Percentiles rank a stretch among this genome's conserved stretches.
Conservation (phyloP, 1,140 invertebrate species). For the Plectrocnemia conspersa region DNA sequence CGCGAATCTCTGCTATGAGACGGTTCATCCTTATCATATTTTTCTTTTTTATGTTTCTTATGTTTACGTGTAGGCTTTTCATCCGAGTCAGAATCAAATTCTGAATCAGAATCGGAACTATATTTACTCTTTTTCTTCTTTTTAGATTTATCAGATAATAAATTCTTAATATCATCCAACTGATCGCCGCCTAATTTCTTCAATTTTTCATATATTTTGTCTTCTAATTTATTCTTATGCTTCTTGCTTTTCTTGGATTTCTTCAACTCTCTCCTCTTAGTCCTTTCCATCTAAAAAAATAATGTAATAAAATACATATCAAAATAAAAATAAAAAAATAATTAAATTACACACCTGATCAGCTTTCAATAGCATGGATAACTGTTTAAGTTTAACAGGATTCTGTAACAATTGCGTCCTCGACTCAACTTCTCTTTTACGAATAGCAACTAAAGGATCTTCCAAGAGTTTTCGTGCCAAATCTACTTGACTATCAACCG, state of each 20-base stretch:
- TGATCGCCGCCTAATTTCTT: conserved; percentile 47
- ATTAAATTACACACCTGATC: conserved; percentile 47
- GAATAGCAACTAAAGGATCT: conserved; percentile 83
- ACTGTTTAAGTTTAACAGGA: conserved; percentile 81
- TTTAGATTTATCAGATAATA: conserved; percentile 20
- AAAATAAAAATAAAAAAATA: conserved; percentile 21
- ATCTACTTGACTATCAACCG: conserved; percentile 67
- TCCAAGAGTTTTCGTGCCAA: conserved; percentile 79
- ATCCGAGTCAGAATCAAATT: conserved; percentile 38
- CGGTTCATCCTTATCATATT: not conserved
- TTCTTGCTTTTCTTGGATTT: conserved; percentile 56
- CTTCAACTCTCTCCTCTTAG: conserved; percentile 48
- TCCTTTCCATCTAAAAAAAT: too few relatives aligned
- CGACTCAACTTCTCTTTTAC: conserved; percentile 79
- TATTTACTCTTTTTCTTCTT: conserved; percentile 42
- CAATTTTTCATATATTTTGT: conserved; percentile 53
- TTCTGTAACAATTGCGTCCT: conserved; percentile 76
- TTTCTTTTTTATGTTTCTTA: conserved; percentile 1
- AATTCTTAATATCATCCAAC: conserved; percentile 35
- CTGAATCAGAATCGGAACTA: conserved; percentile 46
- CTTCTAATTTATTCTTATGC: conserved; percentile 49
- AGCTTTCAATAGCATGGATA: conserved; percentile 69
- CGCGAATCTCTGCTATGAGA: too few relatives aligned
- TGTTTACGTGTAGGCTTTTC: not conserved
- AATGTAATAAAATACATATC: too few relatives aligned